These are phyloP conservation scores for Trididemnum miniatum DNA, from an alignment of 23 tunicate genomes.

Conservation along the genomic window DNA sequence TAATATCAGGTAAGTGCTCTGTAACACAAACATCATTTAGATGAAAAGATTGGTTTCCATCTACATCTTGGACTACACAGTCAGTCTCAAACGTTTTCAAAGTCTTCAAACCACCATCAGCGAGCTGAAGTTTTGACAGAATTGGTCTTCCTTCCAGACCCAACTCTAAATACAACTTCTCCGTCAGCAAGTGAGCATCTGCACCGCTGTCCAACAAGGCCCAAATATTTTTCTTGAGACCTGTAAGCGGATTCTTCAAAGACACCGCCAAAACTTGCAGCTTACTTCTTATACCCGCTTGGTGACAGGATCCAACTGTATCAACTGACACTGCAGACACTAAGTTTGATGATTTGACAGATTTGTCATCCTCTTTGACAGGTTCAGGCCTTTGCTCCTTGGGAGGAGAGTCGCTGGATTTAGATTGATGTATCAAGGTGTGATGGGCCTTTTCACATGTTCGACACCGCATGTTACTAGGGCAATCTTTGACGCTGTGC, in stretches of 20 bases:
- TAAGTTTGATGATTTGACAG: too few species aligned
- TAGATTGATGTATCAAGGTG: too few species aligned
- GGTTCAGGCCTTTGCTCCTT: too few species aligned
- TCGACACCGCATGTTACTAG: not conserved
- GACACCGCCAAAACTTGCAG: constrained; percentile 1
- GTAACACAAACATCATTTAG: not conserved
- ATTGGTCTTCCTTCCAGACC: not conserved
- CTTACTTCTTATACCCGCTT: too few species aligned
- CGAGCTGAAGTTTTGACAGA: not conserved
- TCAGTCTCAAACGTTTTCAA: not conserved
- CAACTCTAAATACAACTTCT: not conserved
- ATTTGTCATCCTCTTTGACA: too few species aligned
- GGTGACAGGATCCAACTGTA: too few species aligned
- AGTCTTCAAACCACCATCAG: not conserved
- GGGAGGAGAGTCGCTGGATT: too few species aligned
- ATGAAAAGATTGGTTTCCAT: not conserved
- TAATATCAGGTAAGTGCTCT: not conserved
- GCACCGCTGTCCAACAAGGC: not conserved
- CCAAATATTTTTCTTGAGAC: not conserved
- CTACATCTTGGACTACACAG: not conserved
- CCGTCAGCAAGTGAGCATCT: not conserved
- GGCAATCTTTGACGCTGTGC: too few species aligned
- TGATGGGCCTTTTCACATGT: not conserved
- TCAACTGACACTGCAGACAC: too few species aligned
- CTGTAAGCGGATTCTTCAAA: not conserved